Percentiles rank a stretch among this genome's conserved stretches.
phyloP scores from a whole-genome alignment of 2,113 vertebrate species.

The Stigmatopora nigra region DNA sequence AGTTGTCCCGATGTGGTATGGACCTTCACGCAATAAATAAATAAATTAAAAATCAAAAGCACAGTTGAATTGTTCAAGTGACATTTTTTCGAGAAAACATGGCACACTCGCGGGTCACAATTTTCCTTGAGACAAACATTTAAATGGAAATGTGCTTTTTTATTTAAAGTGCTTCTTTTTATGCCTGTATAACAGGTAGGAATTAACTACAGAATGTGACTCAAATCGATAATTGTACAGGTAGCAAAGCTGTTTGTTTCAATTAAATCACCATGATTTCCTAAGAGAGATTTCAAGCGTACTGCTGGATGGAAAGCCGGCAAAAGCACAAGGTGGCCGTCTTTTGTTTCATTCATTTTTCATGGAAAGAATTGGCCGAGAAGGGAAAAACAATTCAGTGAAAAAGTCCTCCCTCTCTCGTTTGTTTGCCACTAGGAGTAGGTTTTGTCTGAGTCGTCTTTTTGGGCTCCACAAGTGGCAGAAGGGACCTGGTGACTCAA shows the following conservation, averaged over 20 bases:
- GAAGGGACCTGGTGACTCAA: slow-evolving; percentile 88
- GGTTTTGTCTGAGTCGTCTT: slow-evolving; percentile 86
- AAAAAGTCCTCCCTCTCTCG: background rate
- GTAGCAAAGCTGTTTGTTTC: slow-evolving; percentile 1
- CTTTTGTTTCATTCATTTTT: slow-evolving; percentile 1
- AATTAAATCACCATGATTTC: background rate
- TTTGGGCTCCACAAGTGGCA: slow-evolving; percentile 91
- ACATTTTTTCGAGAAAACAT: background rate
- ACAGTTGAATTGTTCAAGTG: background rate
- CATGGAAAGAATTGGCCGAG: background rate
- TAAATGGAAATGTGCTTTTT: background rate
- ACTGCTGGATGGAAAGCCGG: background rate
- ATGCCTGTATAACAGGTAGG: background rate
- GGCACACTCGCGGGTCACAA: background rate
- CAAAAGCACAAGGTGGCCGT: background rate
- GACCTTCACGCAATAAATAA: background rate
- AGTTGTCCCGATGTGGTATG: background rate
- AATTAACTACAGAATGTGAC: background rate
- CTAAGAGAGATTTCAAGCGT: background rate
- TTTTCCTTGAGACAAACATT: background rate
- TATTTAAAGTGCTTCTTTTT: background rate
- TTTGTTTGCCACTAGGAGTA: background rate
- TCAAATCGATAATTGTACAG: background rate
- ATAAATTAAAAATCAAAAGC: background rate
- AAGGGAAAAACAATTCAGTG: slow-evolving; percentile 19